A percentile compares a stretch with the other conserved stretches of the same genome.
These are phyloP conservation scores for Sebastes alutus DNA, from an alignment of 2,797 vertebrate genomes.

Conservation along the genomic window DNA sequence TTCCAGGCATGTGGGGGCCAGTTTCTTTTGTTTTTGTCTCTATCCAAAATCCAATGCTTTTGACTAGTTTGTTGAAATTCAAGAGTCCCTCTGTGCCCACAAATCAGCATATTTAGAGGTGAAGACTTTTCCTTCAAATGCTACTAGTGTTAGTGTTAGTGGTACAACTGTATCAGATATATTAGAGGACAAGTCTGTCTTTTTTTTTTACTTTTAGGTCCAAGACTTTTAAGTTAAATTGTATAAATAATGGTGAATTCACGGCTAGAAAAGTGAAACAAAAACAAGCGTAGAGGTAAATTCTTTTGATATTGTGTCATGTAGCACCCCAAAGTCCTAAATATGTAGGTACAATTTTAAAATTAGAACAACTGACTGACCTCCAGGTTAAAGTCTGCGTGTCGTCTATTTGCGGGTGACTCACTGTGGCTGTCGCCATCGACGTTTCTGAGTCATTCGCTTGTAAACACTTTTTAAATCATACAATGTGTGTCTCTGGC, in stretches of 20 bases:
- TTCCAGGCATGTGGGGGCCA: background rate
- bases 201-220: background rate
- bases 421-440: background rate
- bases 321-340: background rate
- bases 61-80: background rate
- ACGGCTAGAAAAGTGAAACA: background rate
- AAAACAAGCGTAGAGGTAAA: background rate
- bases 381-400: background rate
- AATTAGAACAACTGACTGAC: background rate
- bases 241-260: background rate
- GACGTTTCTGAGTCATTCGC: conserved; percentile 1
- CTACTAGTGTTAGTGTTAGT: background rate
- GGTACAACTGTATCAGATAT: background rate
- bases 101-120: background rate
- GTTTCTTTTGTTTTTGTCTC: background rate
- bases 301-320: background rate
- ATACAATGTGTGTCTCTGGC: conserved; percentile 28
- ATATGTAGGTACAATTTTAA: background rate
- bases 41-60: background rate
- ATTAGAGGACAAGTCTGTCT: background rate
- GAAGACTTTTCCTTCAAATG: background rate
- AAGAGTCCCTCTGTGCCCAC: background rate
- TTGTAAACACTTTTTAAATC: conserved; percentile 45
- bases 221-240: background rate
- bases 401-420: background rate